phyloP scores from a whole-genome alignment of 1,140 invertebrate species.

The Myzus persicae region DNA sequence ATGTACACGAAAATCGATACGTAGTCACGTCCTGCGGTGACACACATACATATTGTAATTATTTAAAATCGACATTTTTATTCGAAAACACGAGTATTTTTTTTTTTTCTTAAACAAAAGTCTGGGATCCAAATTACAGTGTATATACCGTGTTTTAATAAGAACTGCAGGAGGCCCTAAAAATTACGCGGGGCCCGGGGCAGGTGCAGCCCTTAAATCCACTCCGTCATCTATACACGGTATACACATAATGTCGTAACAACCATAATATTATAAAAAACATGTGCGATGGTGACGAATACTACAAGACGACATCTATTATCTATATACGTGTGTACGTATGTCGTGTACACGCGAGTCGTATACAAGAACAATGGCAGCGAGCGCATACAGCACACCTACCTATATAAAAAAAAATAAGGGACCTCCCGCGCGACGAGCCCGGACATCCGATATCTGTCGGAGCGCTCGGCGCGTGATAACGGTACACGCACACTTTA shows the following conservation, averaged over 20 bases:
- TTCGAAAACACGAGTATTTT: neutral
- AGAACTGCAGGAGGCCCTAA: neutral
- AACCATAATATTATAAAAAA: neutral
- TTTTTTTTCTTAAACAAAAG: neutral
- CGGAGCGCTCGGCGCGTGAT: neutral
- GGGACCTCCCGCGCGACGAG: conserved; percentile 3
- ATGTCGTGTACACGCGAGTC: neutral
- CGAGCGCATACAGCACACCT: neutral
- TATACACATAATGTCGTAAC: neutral
- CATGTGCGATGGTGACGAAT: neutral
- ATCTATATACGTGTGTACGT: neutral
- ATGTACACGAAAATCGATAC: too few relatives aligned
- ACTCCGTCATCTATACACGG: neutral
- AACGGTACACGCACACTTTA: neutral
- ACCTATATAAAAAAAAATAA: neutral
- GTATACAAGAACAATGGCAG: neutral
- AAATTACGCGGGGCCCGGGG: neutral
- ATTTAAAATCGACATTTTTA: neutral
- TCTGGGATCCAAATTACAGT: neutral
- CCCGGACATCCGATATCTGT: conserved; percentile 35
- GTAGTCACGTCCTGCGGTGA: too few relatives aligned
- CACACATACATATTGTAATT: neutral
- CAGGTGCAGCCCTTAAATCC: neutral
- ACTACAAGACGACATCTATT: too few relatives aligned
- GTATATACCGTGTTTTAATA: neutral